Base-by-base conservation (phyloP, 35 echinoderm and acorn worm genomes). In the Acanthaster planci region DNA sequence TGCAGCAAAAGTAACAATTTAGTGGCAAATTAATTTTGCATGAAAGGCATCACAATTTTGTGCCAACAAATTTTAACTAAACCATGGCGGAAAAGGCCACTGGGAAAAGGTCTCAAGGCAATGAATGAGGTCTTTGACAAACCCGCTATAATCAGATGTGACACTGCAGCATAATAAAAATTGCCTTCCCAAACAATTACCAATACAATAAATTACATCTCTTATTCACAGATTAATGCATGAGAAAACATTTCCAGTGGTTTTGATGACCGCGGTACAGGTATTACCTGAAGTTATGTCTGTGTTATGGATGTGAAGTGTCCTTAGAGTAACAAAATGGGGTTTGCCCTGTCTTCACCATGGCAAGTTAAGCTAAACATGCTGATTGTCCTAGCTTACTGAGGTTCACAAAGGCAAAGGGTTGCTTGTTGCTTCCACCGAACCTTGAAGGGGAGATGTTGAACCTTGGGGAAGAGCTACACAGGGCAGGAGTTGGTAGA, bases 231-330 rank as follows among this genome's bases (percentile, higher is more conserved):
- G 64, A 72, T 72, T 26, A 72, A 72, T 34, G 23, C 64, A 7
- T 72, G 64, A 26, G 64, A 72, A 72, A 72, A 34, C 30, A 27
- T 72, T 10, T 72, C 42, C 42, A 4, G 12, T 47, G 42, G 12
- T 6, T 47, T 19, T 12, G 30, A 30, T 31, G 64, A 34, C 26
- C 64, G 34, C 34, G 23, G 23, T 72, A 72, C 64, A 72, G 64
- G n/a, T n/a, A 72, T 72, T 72, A 72, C 64, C 64, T 72, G 64
- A 72, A 72, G 64, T 72, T 35, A 72, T 26, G 64, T 72, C 64
- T 34, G 34, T 27, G 64, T 72, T 47, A 72, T 72, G 22, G 14
- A 72, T 72, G 4, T 35, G 64, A 72, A 72, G 64, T 72, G 64
- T 26, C 64, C 29, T 72, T 72, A 26, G 64, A 30, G 64, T 72